A percentile compares a stretch with the other conserved stretches of the same genome.
Evolutionary conservation across 2,888 invertebrate species (phyloP).

Genomic region (Oconnorella tubifera): DNA sequence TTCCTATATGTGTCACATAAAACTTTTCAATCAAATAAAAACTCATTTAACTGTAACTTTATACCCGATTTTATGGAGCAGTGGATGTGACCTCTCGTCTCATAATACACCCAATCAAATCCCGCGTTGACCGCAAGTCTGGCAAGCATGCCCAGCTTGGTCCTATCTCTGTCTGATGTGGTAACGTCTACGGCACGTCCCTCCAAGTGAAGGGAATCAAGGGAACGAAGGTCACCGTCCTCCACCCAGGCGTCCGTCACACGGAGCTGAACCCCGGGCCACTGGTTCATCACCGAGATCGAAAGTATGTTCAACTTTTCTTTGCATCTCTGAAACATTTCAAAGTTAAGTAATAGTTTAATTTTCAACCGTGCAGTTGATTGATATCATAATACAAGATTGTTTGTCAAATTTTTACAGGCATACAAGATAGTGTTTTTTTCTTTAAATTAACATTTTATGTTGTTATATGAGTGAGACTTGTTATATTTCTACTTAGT

Average conservation of each 20-base stretch:
- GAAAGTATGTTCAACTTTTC: conserved; percentile 91
- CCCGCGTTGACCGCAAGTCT: conserved; percentile 92
- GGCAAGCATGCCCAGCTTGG: conserved; percentile 94
- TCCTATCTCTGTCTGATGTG: conserved; percentile 76
- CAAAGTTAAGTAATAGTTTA: too few relatives aligned
- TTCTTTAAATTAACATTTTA: too few relatives aligned
- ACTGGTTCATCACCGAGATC: conserved; percentile 94
- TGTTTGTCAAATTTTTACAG: too few relatives aligned
- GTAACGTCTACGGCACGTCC: conserved; percentile 94
- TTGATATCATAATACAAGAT: too few relatives aligned
- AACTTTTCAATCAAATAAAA: too few relatives aligned
- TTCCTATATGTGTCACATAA: too few relatives aligned
- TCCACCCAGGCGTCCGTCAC: conserved; percentile 93
- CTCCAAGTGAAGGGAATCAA: conserved; percentile 89
- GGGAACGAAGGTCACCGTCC: conserved; percentile 67
- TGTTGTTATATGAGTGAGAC: too few relatives aligned
- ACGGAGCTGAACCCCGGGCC: conserved; percentile 88
- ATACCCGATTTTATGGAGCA: conserved; percentile 95
- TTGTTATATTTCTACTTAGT: too few relatives aligned
- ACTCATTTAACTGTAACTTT: background rate
- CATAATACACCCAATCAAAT: conserved; percentile 98
- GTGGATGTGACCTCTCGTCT: conserved; percentile 89
- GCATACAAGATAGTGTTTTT: too few relatives aligned
- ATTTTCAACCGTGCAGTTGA: too few relatives aligned
- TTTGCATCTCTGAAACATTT: conserved; percentile 90